Evolutionary conservation across 2,888 invertebrate species (phyloP).

Genomic region (Apotomis turbidana): DNA sequence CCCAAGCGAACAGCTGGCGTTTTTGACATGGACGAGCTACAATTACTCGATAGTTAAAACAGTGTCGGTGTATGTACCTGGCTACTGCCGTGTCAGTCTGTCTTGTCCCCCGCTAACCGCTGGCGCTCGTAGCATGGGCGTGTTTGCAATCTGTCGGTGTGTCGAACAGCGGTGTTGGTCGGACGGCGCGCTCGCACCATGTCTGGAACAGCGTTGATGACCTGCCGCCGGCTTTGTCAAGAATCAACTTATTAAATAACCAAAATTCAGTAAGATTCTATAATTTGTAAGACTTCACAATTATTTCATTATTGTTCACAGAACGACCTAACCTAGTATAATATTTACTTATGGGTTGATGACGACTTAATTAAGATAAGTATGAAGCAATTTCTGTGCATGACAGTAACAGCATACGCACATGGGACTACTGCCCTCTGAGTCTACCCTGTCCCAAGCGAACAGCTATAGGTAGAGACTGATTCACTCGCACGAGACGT

Average conservation of each 20-base stretch:
- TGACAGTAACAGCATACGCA: too few relatives aligned
- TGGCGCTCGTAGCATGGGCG: constrained; percentile 34
- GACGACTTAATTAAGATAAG: too few relatives aligned
- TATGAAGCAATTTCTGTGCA: too few relatives aligned
- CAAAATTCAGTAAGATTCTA: not conserved
- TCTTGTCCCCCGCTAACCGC: constrained; percentile 24
- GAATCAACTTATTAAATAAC: constrained; percentile 22
- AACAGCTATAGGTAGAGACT: too few relatives aligned
- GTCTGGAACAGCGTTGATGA: constrained; percentile 20
- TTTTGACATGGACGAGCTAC: not conserved
- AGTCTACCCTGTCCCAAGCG: too few relatives aligned
- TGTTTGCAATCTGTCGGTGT: constrained; percentile 44
- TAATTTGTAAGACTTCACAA: too few relatives aligned
- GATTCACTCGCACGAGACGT: too few relatives aligned
- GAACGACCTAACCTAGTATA: too few relatives aligned
- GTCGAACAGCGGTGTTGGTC: constrained; percentile 37
- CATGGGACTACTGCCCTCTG: too few relatives aligned
- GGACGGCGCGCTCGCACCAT: constrained; percentile 4
- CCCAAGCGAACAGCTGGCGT: not conserved
- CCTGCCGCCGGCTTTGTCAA: constrained; percentile 24
- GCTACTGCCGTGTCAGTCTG: not conserved
- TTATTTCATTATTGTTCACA: too few relatives aligned
- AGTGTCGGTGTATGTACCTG: not conserved
- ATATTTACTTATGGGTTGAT: too few relatives aligned
- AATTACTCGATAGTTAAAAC: too few relatives aligned